Evolutionary conservation across 2,888 invertebrate genomes (phyloP).

Genomic region (Iphiclides podalirius): DNA sequence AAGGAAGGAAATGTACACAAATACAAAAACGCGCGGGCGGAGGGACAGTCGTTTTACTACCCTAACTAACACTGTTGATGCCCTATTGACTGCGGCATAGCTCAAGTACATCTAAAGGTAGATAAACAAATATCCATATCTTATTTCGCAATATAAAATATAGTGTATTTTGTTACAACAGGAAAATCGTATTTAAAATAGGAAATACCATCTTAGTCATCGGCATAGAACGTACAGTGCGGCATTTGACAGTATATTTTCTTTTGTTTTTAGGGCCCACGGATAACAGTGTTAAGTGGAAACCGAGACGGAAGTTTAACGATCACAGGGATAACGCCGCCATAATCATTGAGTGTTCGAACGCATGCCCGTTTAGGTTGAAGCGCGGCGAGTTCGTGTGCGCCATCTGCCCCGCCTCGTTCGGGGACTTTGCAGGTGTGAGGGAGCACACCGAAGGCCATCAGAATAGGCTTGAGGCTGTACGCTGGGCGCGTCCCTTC

Average conservation of each 20-base stretch:
- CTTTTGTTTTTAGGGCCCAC: constrained; percentile 60
- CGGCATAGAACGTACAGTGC: no score
- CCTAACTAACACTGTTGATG: no score
- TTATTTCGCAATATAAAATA: no score
- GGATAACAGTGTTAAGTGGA: constrained; percentile 55
- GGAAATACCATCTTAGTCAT: no score
- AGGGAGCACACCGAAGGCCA: constrained; percentile 49
- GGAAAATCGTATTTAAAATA: no score
- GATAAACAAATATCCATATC: no score
- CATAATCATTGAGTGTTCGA: constrained; percentile 61
- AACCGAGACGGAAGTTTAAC: constrained; percentile 58
- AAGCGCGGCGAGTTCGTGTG: constrained; percentile 59
- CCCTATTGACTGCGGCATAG: no score
- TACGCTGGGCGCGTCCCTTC: constrained; percentile 42
- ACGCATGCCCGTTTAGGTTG: constrained; percentile 67
- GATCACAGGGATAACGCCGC: constrained; percentile 70
- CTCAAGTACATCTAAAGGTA: no score
- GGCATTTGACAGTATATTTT: constrained; percentile 14
- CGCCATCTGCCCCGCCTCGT: constrained; percentile 54
- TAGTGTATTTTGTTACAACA: no score
- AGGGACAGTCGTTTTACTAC: no score
- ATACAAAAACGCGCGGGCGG: no score
- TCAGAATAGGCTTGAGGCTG: constrained; percentile 47
- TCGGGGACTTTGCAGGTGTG: constrained; percentile 54
- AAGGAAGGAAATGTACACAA: no score